Base-by-base conservation (phyloP, 2,888 invertebrate genomes). In the Anarsia innoxiella region DNA sequence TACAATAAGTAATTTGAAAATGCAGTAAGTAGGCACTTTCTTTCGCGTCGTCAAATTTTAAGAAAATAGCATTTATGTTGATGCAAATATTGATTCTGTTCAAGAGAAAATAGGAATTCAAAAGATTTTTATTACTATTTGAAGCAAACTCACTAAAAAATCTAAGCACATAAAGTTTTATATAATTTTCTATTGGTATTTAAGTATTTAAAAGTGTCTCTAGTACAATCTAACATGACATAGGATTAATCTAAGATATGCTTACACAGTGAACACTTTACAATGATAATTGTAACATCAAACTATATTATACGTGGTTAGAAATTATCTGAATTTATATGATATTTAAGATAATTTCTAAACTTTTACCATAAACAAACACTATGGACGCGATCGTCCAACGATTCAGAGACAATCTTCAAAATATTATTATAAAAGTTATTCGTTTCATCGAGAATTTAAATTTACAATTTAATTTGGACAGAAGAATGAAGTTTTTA, bases 381-480 rank as follows among this genome's bases (percentile, higher is more conserved):
- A 51, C 60, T 73, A 65, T 76, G 83, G 82, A 83, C 84, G 68
- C 82, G 83, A 82, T 78, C 83, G 83, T 69, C 83, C 83, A 84
- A 84, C 83, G 83, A 83, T 8, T 19, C 19, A 5, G 4, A 19
- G 19, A n/a, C n/a, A n/a, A n/a, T n/a, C n/a, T n/a, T n/a, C n/a
- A n/a, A n/a, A n/a, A n/a, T n/a, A n/a, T n/a, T n/a, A n/a, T n/a
- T n/a, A n/a, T n/a, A n/a, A n/a, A n/a, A n/a, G n/a, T n/a, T n/a
- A n/a, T n/a, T n/a, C n/a, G n/a, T n/a, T n/a, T n/a, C n/a, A n/a
- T n/a, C n/a, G n/a, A n/a, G n/a, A n/a, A n/a, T n/a, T n/a, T n/a
- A n/a, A n/a, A n/a, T n/a, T n/a, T n/a, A n/a, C n/a, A n/a, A n/a
- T n/a, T n/a, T 19, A 19, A 19, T 19, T 19, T 19, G 8, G 3